These are phyloP conservation scores for Dysmachus trigonus DNA, from an alignment of 2,888 invertebrate genomes.

Conservation along the genomic window DNA sequence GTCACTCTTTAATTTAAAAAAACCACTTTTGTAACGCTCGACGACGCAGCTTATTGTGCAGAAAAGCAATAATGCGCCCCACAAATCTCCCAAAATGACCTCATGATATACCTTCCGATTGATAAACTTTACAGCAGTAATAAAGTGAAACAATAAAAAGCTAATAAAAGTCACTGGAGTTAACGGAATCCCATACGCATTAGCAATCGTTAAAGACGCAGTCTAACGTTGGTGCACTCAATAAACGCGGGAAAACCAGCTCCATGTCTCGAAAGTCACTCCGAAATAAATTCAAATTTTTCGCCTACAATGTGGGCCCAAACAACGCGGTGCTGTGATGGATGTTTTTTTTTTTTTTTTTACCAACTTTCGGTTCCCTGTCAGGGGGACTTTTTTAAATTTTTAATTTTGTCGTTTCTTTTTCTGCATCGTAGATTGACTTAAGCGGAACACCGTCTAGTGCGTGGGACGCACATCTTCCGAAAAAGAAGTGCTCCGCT, in stretches of 20 bases:
- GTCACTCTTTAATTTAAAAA: background rate
- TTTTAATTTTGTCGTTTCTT: background rate
- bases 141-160: background rate
- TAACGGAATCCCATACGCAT: background rate
- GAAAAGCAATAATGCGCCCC: background rate
- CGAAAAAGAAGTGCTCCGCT: conserved; percentile 5
- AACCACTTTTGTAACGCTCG: background rate
- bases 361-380: background rate
- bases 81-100: background rate
- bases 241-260: background rate
- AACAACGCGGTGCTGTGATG: background rate
- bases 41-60: background rate
- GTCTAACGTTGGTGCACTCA: background rate
- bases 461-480: conserved; percentile 23
- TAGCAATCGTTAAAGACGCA: background rate
- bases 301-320: background rate
- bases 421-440: background rate
- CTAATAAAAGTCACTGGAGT: background rate
- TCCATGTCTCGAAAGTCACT: background rate
- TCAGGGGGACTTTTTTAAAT: background rate
- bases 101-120: background rate
- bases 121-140: background rate
- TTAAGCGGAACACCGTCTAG: conserved; percentile 9
- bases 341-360: background rate
- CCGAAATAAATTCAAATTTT: background rate